Evolutionary conservation across 2,113 vertebrate species (phyloP), one percentile per base, ranked within the genome.

Genomic region (Plecturocebus donacophilus): DNA sequence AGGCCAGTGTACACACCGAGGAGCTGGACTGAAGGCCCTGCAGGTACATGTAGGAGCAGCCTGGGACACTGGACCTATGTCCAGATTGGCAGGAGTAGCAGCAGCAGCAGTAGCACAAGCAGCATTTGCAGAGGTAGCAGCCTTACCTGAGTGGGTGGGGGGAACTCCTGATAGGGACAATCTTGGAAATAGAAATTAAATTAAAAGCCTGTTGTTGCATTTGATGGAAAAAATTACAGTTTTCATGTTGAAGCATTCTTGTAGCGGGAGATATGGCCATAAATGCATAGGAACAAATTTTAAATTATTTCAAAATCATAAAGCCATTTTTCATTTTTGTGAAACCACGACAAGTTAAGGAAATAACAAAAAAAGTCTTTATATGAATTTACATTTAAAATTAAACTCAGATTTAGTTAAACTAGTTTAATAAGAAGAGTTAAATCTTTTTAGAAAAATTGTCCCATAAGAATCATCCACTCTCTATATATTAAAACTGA

Each of bases 1-100:
- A 21, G 0, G 16, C 8, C 6, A 23, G 2, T 4, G 11, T 17
- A 5, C 3, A 13, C 16, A 40, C 19, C 5, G 11, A 38, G 42
- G 1, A 4, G 3, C 1, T 10, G 35, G 13, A 30, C 40, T 68
- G 25, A 32, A 30, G 52, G 16, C 6, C 1, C 5, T 9, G 8
- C 10, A 2, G 8, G 11, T 35, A 38, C 10, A 40, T 5, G 25
- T 21, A 16, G 21, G 38, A 23, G 61, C 47, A 20, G 3, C n/a
- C 61, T 3, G 20, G 1, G 5, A 40, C 2, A 19, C 40, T 35
- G 10, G 11, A 35, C 32, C 16, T n/a, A 9, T 14, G 32, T n/a
- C 32, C 49, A 54, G 20, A 17, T 64, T 1, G 2, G 45, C 13
- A 52, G 20, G 6, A 9, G 49, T 3, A 56, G 3, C 27, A n/a